Percentiles rank a stretch among this genome's conserved stretches.
These are phyloP conservation scores for Hyles vespertilio DNA, from an alignment of 1,140 invertebrate species.

Conservation along the genomic window DNA sequence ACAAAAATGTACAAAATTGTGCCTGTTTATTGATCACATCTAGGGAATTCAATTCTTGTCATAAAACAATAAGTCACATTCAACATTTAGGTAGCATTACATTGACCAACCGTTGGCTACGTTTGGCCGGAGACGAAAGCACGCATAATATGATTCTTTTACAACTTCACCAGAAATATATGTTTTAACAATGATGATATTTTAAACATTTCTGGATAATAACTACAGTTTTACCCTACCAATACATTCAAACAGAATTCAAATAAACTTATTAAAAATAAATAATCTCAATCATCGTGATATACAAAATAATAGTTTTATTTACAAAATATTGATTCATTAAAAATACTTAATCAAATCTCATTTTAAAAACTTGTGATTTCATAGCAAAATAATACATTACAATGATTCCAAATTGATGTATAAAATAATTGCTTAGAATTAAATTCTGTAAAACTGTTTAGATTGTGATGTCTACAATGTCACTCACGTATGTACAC, in stretches of 20 bases:
- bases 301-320: constrained; percentile 23
- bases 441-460: no score
- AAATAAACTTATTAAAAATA: constrained; percentile 17
- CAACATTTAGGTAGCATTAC: no score
- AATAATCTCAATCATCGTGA: constrained; percentile 16
- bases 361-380: no score
- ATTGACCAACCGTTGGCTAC: no score
- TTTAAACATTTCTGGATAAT: no score
- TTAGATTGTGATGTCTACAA: no score
- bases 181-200: no score
- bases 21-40: constrained; percentile 25
- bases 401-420: no score
- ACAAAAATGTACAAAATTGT: constrained; percentile 73
- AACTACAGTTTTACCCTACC: no score
- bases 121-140: no score
- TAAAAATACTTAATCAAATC: constrained; percentile 3
- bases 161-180: background rate
- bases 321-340: constrained; percentile 20
- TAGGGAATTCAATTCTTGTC: constrained; percentile 5
- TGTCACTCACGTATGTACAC: background rate
- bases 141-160: background rate
- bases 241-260: constrained; percentile 5
- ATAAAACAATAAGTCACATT: background rate
- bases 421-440: no score
- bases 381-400: no score